phyloP scores from a whole-genome alignment of 2,888 invertebrate species.

The Hypomecis atomaria region DNA sequence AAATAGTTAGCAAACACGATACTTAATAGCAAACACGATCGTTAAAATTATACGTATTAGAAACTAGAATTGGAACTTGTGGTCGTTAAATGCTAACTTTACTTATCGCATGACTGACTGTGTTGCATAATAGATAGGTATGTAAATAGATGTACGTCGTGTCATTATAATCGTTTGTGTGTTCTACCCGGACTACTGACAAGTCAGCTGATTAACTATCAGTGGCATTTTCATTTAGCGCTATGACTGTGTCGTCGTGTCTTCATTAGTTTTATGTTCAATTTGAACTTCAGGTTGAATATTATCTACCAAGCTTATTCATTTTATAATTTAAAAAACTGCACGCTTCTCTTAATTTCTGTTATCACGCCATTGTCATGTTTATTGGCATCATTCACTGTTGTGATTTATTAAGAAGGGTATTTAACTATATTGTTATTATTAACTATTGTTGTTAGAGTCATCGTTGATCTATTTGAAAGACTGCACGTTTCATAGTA shows the following conservation, averaged over 20 bases:
- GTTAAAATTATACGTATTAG: neutral
- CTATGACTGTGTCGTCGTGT: conserved; percentile 3
- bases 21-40: neutral
- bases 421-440: neutral
- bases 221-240: conserved; percentile 13
- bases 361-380: neutral
- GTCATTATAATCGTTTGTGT: conserved; percentile 6
- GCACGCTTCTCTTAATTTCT: neutral
- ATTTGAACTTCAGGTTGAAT: neutral
- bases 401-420: neutral
- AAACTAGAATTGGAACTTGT: neutral
- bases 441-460: no score
- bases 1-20: neutral
- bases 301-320: conserved; percentile 1
- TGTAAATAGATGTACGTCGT: conserved; percentile 6
- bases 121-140: conserved; percentile 16
- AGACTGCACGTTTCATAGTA: no score
- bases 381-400: neutral
- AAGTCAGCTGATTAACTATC: conserved; percentile 17
- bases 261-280: neutral
- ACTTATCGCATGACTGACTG: conserved; percentile 6
- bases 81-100: conserved; percentile 2
- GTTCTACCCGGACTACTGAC: neutral
- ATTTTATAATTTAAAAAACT: neutral
- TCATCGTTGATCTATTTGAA: no score